These are phyloP conservation scores for Helarctos malayanus DNA, from an alignment of 2,797 vertebrate genomes.

Conservation along the genomic window DNA sequence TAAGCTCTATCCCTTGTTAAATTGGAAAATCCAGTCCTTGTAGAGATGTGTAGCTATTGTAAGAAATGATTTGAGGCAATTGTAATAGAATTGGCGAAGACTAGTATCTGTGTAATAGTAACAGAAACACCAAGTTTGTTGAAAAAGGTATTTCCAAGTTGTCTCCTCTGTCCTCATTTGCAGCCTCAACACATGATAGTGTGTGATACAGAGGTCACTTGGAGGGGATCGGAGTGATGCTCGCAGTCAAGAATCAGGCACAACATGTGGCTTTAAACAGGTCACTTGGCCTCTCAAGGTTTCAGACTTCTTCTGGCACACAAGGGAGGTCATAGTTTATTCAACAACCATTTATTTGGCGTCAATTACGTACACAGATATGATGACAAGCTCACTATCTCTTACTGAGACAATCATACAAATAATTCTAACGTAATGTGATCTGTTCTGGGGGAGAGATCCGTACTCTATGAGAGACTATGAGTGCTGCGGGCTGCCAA, in stretches of 20 bases:
- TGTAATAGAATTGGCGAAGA: slow-evolving; percentile 46
- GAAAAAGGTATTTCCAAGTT: not conserved
- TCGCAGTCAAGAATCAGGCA: not conserved
- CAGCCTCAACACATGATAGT: not conserved
- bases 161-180: not conserved
- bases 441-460: not conserved
- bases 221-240: not conserved
- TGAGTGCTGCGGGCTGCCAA: not conserved
- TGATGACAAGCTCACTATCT: not conserved
- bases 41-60: not conserved
- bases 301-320: not conserved
- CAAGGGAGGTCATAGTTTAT: not conserved
- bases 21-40: not conserved
- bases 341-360: slow-evolving; percentile 19
- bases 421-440: not conserved
- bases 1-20: not conserved
- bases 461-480: not conserved
- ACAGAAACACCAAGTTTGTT: not conserved
- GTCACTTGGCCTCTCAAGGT: not conserved
- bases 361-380: not conserved
- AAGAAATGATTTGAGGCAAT: slow-evolving; percentile 25
- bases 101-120: not conserved
- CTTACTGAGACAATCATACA: not conserved
- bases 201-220: not conserved
- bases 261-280: not conserved